Base-by-base conservation (phyloP, 2,888 invertebrate genomes). In the Caenorhabditis afra region DNA sequence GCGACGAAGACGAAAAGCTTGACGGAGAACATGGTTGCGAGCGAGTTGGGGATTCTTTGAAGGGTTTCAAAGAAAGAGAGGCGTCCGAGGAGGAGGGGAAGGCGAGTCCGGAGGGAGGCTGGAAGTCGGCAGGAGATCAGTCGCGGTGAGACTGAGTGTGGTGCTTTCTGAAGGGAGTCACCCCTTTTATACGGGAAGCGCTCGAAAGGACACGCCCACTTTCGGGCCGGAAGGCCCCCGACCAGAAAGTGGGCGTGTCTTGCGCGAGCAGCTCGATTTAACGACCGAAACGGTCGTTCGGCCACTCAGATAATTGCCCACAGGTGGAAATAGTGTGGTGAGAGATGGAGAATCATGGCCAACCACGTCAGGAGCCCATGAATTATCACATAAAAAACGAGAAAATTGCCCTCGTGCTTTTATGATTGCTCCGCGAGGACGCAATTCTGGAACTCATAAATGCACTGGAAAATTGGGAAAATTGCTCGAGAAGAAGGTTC, bases 241-340 rank as follows among this genome's bases (percentile, higher is more conserved):
- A 5, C 29, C 29, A 3, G 29, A 29, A n/a, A 7, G 29, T 29
- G 29, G 29, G 29, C 29, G 29, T 3, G 7, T 3, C 7, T 7
- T 29, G 29, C 29, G 29, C 29, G 7, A 3, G 29, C n/a, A 44
- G 62, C 70, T n/a, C 23, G 52, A 53, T 37, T 22, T 8, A 18
- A 29, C 29, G 37, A 39, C 12, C 53, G 71, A 57, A 62, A 62
- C 71, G 62, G 71, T 71, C 62, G 62, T 71, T 71, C 47, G 62
- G 49, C 49, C 62, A 39, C 55, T 57, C 41, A 47, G 14, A 35
- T 57, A 62, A 71, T 71, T 39, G 62, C 18, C 14, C 22, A 4
- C 1, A 16, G 1, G 23, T 12, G 16, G 20, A 64, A 57, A 71
- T 53, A 64, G 62, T 64, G 11, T 22, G 39, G 5, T 5, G 1